Evolutionary conservation across 2,888 invertebrate genomes (phyloP), one percentile per base, ranked within the genome.

Genomic region (Aricia artaxerxes): DNA sequence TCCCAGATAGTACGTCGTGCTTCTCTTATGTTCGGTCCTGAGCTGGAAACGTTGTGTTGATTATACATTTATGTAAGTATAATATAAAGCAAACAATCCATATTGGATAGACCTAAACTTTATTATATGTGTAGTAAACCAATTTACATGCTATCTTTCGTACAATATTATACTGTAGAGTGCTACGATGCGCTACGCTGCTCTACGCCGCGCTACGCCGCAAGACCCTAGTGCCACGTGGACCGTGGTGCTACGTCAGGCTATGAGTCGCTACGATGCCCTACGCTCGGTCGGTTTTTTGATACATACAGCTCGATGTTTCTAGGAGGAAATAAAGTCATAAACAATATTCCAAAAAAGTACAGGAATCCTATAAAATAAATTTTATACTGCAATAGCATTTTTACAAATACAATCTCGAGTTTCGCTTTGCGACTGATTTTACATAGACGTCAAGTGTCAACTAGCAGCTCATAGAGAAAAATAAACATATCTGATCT

Each of bases 381-480:
- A 78, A 92, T 82, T 89, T 94, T 94, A 79, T 93, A 86, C 82
- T 92, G 90, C 80, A 94, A 86, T 83, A 93, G 86, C 94, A 94
- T 94, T 81, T 79, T 86, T 4, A 60, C 60, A n/a, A 60, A 16
- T n/a, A n/a, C 60, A 60, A 60, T 60, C 4, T n/a, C n/a, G 16
- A n/a, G 61, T 24, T 64, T 69, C 24, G 61, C 24, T 61, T 61
- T 61, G 61, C 57, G 1, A 60, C n/a, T 6, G 16, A 16, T 16
- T 57, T 57, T 16, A 57, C 5, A 57, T 13, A n/a, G 61, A 61
- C n/a, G 60, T 60, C 16, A 60, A 60, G 13, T 13, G 13, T 53
- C 13, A 53, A 13, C 53, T 44, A 44, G 44, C 7, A 44, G 40
- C 40, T 24, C 24, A 24, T 24, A 24, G 24, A 24, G 24, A 24